Base-by-base conservation (phyloP, 2,797 vertebrate genomes). In the Scomberomorus guttatus region DNA sequence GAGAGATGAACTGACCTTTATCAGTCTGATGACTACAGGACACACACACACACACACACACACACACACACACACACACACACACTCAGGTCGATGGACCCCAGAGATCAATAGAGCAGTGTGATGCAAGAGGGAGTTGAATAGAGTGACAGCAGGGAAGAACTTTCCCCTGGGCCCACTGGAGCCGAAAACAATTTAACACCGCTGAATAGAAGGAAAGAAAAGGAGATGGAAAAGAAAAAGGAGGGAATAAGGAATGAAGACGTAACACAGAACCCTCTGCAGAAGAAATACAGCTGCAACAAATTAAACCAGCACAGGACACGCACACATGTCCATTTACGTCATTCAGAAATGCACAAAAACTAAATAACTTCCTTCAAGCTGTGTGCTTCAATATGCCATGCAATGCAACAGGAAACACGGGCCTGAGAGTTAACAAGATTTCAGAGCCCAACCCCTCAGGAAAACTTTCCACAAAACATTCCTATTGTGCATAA, bases 1-100 rank as follows among this genome's bases (percentile, higher is more conserved):
- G 82, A 91, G 14, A 55, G 72, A 92, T 89, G 79, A 81, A 57
- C 44, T 89, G 89, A 90, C 87, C 88, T 93, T 91, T 92, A 80
- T 72, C 58, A 74, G 76, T 7, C 57, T 72, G 69, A 89, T 86
- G 73, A 90, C 81, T 32, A 90, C 37, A 75, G 58, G 72, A 75
- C 48, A 75, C 32, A 67, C 68, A 79, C 55, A 72, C 42, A 63
- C 75, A 71, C 46, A 58, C 18, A 59, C n/a, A n/a, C n/a, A n/a
- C n/a, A n/a, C n/a, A 75, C 48, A 75, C 32, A 67, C 68, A 79
- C 55, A 72, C 42, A 63, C 55, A 79, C 22, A 70, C 54, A 62
- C n/a, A 78, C 24, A 74, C 0, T n/a, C 32, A 70, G 20, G 77
- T 84, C 42, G 63, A 92, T 81, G 77, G 85, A 87, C 83, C 80